A percentile compares a stretch with the other conserved stretches of the same genome.
Evolutionary conservation across 2,797 vertebrate species (phyloP).

Genomic region (Pelochelys cantorii): DNA sequence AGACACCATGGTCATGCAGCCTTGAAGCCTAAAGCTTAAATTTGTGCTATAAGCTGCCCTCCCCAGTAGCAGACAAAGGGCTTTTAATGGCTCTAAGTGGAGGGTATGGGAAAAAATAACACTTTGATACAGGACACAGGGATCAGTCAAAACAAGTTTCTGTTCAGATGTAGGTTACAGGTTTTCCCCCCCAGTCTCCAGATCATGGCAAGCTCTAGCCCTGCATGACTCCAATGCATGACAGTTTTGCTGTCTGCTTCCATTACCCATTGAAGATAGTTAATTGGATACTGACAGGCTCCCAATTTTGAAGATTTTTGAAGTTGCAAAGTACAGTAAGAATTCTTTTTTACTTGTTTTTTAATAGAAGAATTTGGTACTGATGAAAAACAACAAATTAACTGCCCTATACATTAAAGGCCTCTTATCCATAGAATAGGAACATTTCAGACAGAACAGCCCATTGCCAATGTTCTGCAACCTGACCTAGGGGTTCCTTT

Average conservation of each 20-base stretch:
- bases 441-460: rapidly evolving
- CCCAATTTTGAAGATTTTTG: background rate
- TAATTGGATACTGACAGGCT: rapidly evolving
- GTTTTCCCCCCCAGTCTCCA: background rate
- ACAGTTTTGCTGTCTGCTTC: background rate
- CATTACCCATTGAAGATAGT: background rate
- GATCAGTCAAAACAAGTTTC: background rate
- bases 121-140: background rate
- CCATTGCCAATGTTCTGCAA: background rate
- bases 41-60: background rate
- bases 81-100: background rate
- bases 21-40: background rate
- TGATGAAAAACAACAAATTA: background rate
- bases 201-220: background rate
- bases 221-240: rapidly evolving
- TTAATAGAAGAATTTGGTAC: rapidly evolving
- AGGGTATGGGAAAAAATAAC: background rate
- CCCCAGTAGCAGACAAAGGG: background rate
- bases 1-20: background rate
- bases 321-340: rapidly evolving
- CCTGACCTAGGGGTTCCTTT: rapidly evolving
- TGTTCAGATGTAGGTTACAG: background rate
- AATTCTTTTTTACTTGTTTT: background rate
- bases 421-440: background rate
- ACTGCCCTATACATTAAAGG: background rate